Percentiles rank a stretch among this genome's conserved stretches.
phyloP scores from a whole-genome alignment of 2,888 invertebrate species.

The Tetranychus truncatus region DNA sequence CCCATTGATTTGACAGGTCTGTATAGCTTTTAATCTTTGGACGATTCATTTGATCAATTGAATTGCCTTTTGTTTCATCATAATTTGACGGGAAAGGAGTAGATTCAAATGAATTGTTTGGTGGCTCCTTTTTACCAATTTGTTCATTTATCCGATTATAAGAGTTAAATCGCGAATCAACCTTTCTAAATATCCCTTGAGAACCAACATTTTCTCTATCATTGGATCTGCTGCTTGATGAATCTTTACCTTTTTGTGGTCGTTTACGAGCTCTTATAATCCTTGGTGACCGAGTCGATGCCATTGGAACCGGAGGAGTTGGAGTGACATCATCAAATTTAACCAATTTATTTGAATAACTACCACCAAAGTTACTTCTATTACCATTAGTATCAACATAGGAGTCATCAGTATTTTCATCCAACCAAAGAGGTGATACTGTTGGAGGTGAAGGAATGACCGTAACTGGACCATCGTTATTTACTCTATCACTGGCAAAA shows the following conservation, averaged over 20 bases:
- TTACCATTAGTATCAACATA: not conserved
- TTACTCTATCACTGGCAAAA: not conserved
- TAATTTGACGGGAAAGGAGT: not conserved
- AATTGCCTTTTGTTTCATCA: too few relatives aligned
- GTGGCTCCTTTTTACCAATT: too few relatives aligned
- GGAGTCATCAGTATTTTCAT: not conserved
- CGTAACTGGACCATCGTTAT: not conserved
- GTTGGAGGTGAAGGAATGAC: not conserved
- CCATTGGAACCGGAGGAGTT: not conserved
- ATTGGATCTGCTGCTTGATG: not conserved
- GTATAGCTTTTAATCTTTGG: not conserved
- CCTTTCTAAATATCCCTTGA: too few relatives aligned
- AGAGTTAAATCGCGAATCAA: too few relatives aligned
- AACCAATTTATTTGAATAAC: not conserved
- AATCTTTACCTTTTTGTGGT: not conserved
- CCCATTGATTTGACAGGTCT: not conserved
- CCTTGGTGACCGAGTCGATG: not conserved
- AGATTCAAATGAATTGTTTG: not conserved
- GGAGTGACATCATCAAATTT: not conserved
- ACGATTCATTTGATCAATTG: not conserved
- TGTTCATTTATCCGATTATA: too few relatives aligned
- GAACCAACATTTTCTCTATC: not conserved
- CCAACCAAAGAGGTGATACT: not conserved
- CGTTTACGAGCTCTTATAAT: not conserved
- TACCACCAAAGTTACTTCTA: not conserved